Evolutionary conservation across 2,113 vertebrate species (phyloP), one percentile per base, ranked within the genome.

Genomic region (Macroglossus sobrinus): DNA sequence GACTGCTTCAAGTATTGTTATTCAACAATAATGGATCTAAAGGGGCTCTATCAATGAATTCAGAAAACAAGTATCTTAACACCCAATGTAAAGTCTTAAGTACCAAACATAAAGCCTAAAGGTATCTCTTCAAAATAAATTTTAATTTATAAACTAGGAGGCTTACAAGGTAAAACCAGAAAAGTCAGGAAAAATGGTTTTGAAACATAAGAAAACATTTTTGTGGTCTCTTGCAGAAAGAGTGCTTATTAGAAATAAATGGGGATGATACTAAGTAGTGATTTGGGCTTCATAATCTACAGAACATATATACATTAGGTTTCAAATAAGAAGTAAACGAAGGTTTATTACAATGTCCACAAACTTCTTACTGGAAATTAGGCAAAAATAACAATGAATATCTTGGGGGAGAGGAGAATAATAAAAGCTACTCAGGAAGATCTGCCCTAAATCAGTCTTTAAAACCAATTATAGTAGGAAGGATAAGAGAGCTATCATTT

Each of bases 351-450:
- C 28, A 93, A 69, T 69, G 69, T 3, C 35, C 93, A 66, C 12
- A 85, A 35, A 81, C 59, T 80, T 97, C 78, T 88, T 81, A 81
- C 15, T 57, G 38, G 94, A 95, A 94, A 95, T 94, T 15, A 85
- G 59, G 47, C n/a, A 91, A 96, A 91, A 91, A 89, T 61, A 93
- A 82, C 38, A 38, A 59, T 21, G 71, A 71, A 10, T 64, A 85
- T 82, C 59, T 91, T 47, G 68, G 38, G 16, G 69, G 9, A 86
- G 43, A 68, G 19, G 30, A 63, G 57, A 93, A 66, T 45, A 85
- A 75, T 3, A 78, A 38, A 86, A 40, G 43, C 16, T 81, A 57
- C 40, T 66, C 55, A 71, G 71, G 19, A 80, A 87, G 69, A 87
- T 10, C 28, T 71, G 28, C 10, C 9, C 26, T 64, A 33, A 0